Percentiles rank a stretch among this genome's conserved stretches.
Evolutionary conservation across 2,888 invertebrate genomes (phyloP).

Genomic region (Hypena proboscidalis): DNA sequence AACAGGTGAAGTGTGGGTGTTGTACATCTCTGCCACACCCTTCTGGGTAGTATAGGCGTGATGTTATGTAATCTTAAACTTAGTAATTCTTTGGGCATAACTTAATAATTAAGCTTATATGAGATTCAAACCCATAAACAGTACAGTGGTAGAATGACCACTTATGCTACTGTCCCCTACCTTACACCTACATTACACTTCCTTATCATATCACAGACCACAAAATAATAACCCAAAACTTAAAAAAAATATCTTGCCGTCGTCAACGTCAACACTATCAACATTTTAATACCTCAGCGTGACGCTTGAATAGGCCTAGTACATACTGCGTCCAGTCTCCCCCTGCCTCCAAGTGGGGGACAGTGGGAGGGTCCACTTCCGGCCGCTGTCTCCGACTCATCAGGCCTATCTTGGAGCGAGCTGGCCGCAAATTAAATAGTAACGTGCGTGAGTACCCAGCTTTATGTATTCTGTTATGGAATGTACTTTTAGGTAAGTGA

Average conservation of each 20-base stretch:
- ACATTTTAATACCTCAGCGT: conserved; percentile 59
- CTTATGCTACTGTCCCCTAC: too few species aligned
- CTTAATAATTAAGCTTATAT: too few species aligned
- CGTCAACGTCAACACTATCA: conserved; percentile 45
- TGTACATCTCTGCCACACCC: too few species aligned
- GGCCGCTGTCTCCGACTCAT: conserved; percentile 81
- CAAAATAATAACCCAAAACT: not conserved
- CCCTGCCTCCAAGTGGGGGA: conserved; percentile 33
- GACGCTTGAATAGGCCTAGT: conserved; percentile 71
- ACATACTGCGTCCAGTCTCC: conserved; percentile 55
- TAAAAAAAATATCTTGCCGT: conserved; percentile 32
- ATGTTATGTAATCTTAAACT: too few species aligned
- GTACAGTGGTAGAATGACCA: too few species aligned
- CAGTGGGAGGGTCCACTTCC: conserved; percentile 63
- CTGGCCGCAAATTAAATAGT: conserved; percentile 81
- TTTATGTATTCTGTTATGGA: conserved; percentile 28
- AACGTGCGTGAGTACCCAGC: conserved; percentile 50
- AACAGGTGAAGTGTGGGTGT: too few species aligned
- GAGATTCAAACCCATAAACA: too few species aligned
- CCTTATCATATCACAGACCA: too few species aligned
- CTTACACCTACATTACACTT: too few species aligned
- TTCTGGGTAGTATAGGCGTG: too few species aligned
- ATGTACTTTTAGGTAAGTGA: conserved; percentile 36
- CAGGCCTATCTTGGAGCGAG: conserved; percentile 78
- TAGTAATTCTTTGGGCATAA: too few species aligned